These are phyloP conservation scores for Pipistrellus kuhlii DNA, from an alignment of 2,797 vertebrate genomes.

Conservation along the genomic window DNA sequence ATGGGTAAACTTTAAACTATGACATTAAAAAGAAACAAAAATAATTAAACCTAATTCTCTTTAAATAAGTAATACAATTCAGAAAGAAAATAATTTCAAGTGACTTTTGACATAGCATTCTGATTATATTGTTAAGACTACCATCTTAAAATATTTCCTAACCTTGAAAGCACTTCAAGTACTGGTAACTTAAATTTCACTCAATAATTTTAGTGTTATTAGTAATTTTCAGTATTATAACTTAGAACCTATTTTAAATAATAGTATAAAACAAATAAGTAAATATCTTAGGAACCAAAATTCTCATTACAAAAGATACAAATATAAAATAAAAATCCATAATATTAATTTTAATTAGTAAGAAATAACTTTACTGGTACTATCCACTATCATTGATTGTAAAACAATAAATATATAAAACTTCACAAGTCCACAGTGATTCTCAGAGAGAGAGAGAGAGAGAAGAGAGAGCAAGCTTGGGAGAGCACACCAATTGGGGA, in stretches of 20 bases:
- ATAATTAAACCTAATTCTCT: neutral
- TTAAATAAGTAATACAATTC: conserved; percentile 37
- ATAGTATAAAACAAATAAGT: neutral
- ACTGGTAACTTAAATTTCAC: conserved; percentile 5
- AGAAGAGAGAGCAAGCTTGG: neutral
- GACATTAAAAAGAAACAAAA: conserved; percentile 45
- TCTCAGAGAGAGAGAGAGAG: neutral
- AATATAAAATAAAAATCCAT: neutral
- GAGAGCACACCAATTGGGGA: no score
- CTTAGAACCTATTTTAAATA: neutral
- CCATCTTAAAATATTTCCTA: conserved; percentile 16
- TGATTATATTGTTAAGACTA: conserved; percentile 31
- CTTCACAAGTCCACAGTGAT: neutral
- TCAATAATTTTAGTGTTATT: conserved; percentile 1
- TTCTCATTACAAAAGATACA: conserved; percentile 7
- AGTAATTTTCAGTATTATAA: conserved; percentile 7
- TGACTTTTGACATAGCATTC: neutral
- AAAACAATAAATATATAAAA: conserved; percentile 38
- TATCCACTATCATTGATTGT: neutral
- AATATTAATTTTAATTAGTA: neutral
- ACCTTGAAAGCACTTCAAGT: neutral
- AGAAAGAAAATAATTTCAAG: conserved; percentile 20
- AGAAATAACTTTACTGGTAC: neutral
- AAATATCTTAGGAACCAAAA: conserved; percentile 2
- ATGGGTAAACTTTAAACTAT: neutral